Base-by-base conservation (phyloP, 2,797 vertebrate genomes). In the Smutsia temminckii region DNA sequence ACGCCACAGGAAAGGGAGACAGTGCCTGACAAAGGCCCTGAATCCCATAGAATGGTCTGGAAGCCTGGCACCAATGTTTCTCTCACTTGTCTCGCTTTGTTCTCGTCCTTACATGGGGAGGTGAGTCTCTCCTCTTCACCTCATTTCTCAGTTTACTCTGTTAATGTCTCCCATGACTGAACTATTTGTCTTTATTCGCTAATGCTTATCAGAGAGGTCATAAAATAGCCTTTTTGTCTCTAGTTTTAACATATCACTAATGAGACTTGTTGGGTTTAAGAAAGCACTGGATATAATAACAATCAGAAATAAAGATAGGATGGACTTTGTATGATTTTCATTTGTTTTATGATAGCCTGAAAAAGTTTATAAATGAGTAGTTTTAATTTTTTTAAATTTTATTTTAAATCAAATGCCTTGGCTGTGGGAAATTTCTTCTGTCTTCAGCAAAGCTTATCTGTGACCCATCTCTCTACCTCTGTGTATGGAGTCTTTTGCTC, bases 371-470 rank as follows among this genome's bases (percentile, higher is more conserved):
- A 42, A 74, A 42, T 17, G 8, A 91, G 10, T 85, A 34, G 32
- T 91, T 96, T 49, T 51, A 20, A 68, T 40, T 46, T 21, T 63
- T 51, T 8, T 57, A 17, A n/a, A 49, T 14, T 66, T 32, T 21
- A 32, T 85, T 72, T 74, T 78, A 37, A 93, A 79, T 64, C 21
- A 40, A 71, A 71, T 95, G 46, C 20, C 59, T 96, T 72, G n/a
- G n/a, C 46, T 94, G 59, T 94, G 59, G 16, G 64, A 91, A 71
- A 25, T 49, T 55, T 77, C 89, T 95, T 93, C 40, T 89, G 55
- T 3, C 23, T 32, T 74, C 37, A 51, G 7, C 13, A 59, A 42
- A 83, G 17, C 59, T 84, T 71, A 61, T 32, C 64, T 83, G 23
- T 42, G 61, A 18, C 6, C 79, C 17, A 18, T 42, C 77, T 63